These are phyloP conservation scores for Tiliacea aurago DNA, from an alignment of 2,888 invertebrate species.

Conservation along the genomic window DNA sequence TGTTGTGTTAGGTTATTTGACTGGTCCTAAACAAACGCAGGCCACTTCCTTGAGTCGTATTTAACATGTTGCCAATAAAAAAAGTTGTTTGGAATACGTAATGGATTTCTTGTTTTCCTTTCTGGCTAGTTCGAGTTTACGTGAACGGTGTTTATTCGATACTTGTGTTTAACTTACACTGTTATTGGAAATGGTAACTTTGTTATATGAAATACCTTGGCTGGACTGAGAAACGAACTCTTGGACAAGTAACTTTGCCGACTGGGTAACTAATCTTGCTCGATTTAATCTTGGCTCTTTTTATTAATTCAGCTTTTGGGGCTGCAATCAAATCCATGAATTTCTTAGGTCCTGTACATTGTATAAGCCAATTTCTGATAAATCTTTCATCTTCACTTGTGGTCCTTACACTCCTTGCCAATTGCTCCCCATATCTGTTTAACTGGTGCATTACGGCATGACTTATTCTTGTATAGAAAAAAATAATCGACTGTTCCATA, in stretches of 20 bases:
- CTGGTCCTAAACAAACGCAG: constrained; percentile 77
- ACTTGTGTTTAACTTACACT: constrained; percentile 52
- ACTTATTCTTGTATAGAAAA: too few relatives aligned
- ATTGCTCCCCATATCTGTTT: neutral
- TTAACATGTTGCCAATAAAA: constrained; percentile 82
- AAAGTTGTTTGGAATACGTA: constrained; percentile 80
- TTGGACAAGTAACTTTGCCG: constrained; percentile 25
- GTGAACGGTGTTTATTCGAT: constrained; percentile 55
- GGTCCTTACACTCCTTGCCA: neutral
- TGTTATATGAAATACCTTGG: constrained; percentile 35
- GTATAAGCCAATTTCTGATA: neutral
- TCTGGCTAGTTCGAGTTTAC: constrained; percentile 61
- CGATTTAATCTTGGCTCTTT: constrained; percentile 18
- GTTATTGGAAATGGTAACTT: constrained; percentile 43
- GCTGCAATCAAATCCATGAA: neutral
- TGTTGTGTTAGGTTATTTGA: constrained; percentile 69
- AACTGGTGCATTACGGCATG: neutral
- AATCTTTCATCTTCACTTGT: neutral
- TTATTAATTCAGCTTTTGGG: constrained; percentile 13
- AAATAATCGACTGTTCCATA: too few relatives aligned
- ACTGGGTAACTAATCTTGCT: neutral
- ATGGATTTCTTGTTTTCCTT: constrained; percentile 78
- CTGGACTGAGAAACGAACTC: constrained; percentile 12
- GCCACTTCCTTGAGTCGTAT: constrained; percentile 76
- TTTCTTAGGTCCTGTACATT: neutral